Evolutionary conservation across 2,888 invertebrate genomes (phyloP).

Genomic region (Drepana falcataria): DNA sequence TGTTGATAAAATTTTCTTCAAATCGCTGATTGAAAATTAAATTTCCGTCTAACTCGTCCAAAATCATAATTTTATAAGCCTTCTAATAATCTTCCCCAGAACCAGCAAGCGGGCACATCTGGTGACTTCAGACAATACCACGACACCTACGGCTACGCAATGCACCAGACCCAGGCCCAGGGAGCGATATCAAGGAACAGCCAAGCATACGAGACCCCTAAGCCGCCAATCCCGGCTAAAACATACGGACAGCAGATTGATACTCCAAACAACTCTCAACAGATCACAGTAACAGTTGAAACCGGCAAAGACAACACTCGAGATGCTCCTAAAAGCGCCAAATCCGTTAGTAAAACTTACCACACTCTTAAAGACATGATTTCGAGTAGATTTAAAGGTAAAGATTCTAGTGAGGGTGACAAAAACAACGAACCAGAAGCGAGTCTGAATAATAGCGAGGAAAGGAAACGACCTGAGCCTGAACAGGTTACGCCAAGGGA

Average conservation of each 20-base stretch:
- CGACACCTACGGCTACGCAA: conserved; percentile 74
- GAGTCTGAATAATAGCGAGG: conserved; percentile 82
- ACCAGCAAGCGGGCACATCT: conserved; percentile 72
- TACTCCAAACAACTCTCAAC: conserved; percentile 66
- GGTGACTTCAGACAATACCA: conserved; percentile 75
- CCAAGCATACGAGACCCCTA: conserved; percentile 66
- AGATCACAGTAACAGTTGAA: conserved; percentile 79
- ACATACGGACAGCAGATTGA: conserved; percentile 59
- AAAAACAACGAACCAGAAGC: conserved; percentile 69
- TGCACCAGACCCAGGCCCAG: conserved; percentile 60
- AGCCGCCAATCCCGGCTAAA: conserved; percentile 72
- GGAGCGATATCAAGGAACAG: conserved; percentile 54
- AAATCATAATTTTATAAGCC: conserved; percentile 6
- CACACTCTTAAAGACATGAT: conserved; percentile 91
- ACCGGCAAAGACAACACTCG: conserved; percentile 77
- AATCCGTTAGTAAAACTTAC: conserved; percentile 88
- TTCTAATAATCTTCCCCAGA: conserved; percentile 41
- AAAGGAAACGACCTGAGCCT: conserved; percentile 64
- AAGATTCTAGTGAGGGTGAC: conserved; percentile 77
- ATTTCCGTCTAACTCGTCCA: too few relatives aligned
- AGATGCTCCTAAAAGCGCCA: conserved; percentile 77
- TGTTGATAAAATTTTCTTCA: too few relatives aligned
- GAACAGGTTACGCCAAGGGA: conserved; percentile 70
- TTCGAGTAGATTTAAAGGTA: conserved; percentile 86
- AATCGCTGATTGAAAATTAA: too few relatives aligned